Evolutionary conservation across 2,113 vertebrate genomes (phyloP).

Genomic region (Epinephelus fuscoguttatus): DNA sequence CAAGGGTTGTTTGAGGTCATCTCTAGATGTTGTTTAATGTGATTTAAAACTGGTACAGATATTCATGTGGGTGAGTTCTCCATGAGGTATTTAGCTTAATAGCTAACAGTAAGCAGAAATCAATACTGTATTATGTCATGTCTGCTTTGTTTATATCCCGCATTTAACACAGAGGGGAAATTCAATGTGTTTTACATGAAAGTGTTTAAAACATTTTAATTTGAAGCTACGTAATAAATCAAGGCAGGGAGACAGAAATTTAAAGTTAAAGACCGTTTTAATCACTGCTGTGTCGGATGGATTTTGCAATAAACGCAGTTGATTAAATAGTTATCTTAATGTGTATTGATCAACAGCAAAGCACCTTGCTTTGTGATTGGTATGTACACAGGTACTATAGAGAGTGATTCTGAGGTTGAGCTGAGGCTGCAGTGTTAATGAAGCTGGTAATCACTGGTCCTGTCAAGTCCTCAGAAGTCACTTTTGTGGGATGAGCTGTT

Average conservation of each 20-base stretch:
- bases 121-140: not conserved
- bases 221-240: not conserved
- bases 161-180: not conserved
- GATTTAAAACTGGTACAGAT: not conserved
- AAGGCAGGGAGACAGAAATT: not conserved
- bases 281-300: not conserved
- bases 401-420: not conserved
- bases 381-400: not conserved
- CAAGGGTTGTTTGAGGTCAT: not conserved
- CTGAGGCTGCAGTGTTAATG: not conserved
- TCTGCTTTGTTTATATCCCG: constrained; percentile 6
- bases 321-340: not conserved
- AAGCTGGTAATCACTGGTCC: not conserved
- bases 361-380: not conserved
- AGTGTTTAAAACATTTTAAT: not conserved
- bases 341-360: not conserved
- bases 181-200: not conserved
- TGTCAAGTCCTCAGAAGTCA: not conserved
- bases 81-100: constrained; percentile 5
- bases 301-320: constrained; percentile 4
- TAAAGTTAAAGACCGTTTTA: not conserved
- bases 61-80: not conserved
- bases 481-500: not conserved
- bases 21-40: not conserved
- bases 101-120: constrained; percentile 8